Evolutionary conservation across 2,113 vertebrate genomes (phyloP).

Genomic region (Propithecus coquereli): DNA sequence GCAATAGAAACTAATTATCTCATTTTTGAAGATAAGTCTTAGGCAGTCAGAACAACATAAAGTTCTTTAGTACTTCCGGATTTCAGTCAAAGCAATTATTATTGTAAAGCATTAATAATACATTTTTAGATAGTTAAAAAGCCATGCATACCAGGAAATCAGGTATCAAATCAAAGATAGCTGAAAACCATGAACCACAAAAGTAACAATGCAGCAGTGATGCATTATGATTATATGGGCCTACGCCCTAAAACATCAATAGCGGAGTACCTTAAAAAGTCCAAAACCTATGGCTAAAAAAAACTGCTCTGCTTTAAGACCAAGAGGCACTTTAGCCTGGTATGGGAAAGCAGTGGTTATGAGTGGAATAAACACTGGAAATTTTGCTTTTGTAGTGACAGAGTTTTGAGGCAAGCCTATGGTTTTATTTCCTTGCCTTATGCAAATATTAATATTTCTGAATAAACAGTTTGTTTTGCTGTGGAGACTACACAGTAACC

Average conservation of each 20-base stretch:
- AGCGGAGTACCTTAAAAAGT: background rate
- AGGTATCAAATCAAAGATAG: background rate
- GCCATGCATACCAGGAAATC: background rate
- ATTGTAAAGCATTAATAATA: background rate
- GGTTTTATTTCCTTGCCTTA: background rate
- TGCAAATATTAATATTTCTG: background rate
- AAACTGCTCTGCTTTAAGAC: background rate
- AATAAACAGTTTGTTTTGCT: background rate
- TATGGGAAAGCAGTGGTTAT: background rate
- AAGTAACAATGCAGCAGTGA: background rate
- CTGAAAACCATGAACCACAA: background rate
- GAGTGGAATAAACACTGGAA: background rate
- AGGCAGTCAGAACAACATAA: background rate
- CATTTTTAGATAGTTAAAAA: background rate
- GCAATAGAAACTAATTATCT: background rate
- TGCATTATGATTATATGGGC: no score
- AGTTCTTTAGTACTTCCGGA: background rate
- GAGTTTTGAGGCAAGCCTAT: background rate
- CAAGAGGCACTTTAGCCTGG: background rate
- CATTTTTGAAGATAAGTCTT: background rate
- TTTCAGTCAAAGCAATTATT: background rate
- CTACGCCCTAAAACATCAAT: background rate
- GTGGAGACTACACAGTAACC: background rate
- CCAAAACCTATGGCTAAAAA: background rate
- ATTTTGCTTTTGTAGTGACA: background rate